Conservation (phyloP, 2,888 invertebrate genomes). For the Notocelia uddmanniana region DNA sequence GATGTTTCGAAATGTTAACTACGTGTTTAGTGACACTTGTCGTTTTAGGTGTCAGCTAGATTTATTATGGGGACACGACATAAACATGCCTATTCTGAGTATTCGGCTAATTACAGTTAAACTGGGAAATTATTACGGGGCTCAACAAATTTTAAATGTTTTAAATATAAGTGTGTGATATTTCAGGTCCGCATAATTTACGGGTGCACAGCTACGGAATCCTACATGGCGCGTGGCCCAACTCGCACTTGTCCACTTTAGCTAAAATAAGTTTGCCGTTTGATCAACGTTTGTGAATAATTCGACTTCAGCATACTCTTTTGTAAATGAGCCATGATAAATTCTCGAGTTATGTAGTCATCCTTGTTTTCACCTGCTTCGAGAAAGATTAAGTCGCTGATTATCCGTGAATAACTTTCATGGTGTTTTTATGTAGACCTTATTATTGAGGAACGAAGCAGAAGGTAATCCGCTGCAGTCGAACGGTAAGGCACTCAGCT, state of each 20-base stretch:
- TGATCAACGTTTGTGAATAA: too few species aligned
- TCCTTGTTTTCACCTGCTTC: slow-evolving; percentile 22
- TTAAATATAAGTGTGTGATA: too few species aligned
- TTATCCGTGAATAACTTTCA: slow-evolving; percentile 30
- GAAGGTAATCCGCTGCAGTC: too few species aligned
- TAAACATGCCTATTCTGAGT: slow-evolving; percentile 20
- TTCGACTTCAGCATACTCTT: too few species aligned
- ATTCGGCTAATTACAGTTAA: slow-evolving; percentile 14
- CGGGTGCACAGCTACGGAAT: too few species aligned
- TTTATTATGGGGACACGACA: slow-evolving; percentile 24
- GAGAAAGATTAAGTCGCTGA: slow-evolving; percentile 35
- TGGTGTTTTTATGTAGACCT: slow-evolving; percentile 24
- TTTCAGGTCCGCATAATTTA: too few species aligned
- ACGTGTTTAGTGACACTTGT: slow-evolving; percentile 25
- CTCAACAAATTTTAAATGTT: too few species aligned
- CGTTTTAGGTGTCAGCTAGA: slow-evolving; percentile 25
- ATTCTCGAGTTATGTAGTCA: background rate
- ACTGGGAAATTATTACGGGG: too few species aligned
- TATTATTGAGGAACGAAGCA: slow-evolving; percentile 27
- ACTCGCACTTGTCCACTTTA: too few species aligned
- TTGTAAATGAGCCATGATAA: background rate
- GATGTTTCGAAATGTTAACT: slow-evolving; percentile 32
- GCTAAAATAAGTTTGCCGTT: too few species aligned
- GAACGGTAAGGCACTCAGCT: too few species aligned
- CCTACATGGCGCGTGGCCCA: too few species aligned